These are phyloP conservation scores for Sitta carolinensis DNA, from an alignment of 2,797 vertebrate species.

Conservation along the genomic window DNA sequence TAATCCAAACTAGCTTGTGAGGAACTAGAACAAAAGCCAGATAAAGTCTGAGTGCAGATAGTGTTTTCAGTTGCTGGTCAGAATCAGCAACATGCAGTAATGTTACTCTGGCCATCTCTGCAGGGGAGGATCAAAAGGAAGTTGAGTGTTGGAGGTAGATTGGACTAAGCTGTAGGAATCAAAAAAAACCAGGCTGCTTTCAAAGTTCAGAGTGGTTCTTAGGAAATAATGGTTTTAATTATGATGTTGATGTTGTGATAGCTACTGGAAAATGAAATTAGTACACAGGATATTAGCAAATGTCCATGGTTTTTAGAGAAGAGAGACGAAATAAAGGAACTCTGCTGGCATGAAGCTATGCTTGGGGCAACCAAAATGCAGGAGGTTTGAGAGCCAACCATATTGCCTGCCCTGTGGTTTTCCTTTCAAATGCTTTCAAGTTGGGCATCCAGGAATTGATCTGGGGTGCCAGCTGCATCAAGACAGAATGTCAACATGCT, in stretches of 20 bases:
- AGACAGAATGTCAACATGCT: constrained; percentile 9
- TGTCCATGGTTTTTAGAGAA: neutral
- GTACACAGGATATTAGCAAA: neutral
- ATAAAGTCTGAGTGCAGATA: neutral
- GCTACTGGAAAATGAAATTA: constrained; percentile 19
- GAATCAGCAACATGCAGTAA: neutral
- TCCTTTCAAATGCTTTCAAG: constrained; percentile 59
- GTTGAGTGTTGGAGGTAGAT: neutral
- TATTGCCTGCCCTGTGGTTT: constrained; percentile 15
- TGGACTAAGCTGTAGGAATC: neutral
- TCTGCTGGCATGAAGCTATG: neutral
- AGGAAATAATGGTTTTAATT: neutral
- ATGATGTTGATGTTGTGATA: neutral
- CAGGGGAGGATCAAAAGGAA: neutral
- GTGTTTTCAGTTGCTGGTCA: neutral
- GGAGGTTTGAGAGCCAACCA: constrained; percentile 4
- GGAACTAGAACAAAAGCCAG: neutral
- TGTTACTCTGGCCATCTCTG: neutral
- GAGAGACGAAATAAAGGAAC: neutral
- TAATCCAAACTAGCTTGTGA: neutral
- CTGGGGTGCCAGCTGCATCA: constrained; percentile 4
- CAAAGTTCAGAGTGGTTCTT: neutral
- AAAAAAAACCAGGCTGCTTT: neutral
- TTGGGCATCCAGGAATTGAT: constrained; percentile 31
- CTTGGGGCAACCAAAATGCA: constrained; percentile 14